A percentile compares a stretch with the other conserved stretches of the same genome.
Evolutionary conservation across 2,888 invertebrate species (phyloP).

Genomic region (Callyntrura guangdongensis): DNA sequence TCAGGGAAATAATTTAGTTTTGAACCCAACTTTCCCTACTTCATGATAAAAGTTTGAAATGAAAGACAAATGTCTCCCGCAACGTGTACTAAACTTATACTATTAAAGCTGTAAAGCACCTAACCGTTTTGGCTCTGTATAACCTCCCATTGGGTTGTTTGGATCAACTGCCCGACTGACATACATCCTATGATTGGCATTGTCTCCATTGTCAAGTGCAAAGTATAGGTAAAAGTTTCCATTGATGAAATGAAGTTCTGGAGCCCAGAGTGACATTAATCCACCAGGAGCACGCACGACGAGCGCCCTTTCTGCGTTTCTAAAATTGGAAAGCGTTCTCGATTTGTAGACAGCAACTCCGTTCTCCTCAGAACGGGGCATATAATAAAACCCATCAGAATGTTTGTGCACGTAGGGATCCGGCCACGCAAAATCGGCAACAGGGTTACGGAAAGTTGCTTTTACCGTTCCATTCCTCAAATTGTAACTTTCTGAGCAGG

Average conservation of each 20-base stretch:
- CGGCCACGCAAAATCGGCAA: conserved; percentile 74
- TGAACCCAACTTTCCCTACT: not conserved
- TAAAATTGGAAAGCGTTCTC: conserved; percentile 75
- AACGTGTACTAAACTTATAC: too few species aligned
- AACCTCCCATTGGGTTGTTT: conserved; percentile 80
- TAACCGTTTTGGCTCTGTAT: conserved; percentile 79
- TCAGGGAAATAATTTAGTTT: not conserved
- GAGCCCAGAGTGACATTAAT: conserved; percentile 77
- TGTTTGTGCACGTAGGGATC: conserved; percentile 74
- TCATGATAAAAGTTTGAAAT: not conserved
- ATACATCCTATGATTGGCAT: conserved; percentile 83
- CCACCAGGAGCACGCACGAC: conserved; percentile 75
- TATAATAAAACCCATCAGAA: conserved; percentile 80
- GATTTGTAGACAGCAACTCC: conserved; percentile 79
- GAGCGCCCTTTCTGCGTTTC: conserved; percentile 73
- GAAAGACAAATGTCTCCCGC: not conserved
- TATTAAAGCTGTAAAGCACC: not conserved
- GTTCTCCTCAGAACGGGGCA: conserved; percentile 79
- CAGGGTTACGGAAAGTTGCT: conserved; percentile 77
- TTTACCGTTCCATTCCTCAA: conserved; percentile 67
- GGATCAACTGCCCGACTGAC: conserved; percentile 81
- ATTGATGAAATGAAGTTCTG: conserved; percentile 78
- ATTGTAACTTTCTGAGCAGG: conserved; percentile 49
- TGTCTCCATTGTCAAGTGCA: conserved; percentile 80
- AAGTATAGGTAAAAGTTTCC: conserved; percentile 80